A percentile compares a stretch with the other conserved stretches of the same genome.
Evolutionary conservation across 2,888 invertebrate genomes (phyloP).

Genomic region (Tenthredo livida): DNA sequence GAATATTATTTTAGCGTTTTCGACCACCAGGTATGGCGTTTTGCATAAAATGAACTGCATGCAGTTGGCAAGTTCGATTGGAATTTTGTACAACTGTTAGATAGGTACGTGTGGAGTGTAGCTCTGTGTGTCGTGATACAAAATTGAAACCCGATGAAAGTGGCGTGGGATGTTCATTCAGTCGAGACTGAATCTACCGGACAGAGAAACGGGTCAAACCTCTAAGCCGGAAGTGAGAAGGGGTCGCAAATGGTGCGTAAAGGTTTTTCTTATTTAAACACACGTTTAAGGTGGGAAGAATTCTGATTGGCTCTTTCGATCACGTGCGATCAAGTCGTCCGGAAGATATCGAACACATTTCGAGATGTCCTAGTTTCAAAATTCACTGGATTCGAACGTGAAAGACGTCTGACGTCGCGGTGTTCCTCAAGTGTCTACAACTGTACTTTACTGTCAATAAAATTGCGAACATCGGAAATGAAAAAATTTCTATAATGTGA

Average conservation of each 20-base stretch:
- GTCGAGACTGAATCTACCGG: slow-evolving; percentile 18
- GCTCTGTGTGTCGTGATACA: not conserved
- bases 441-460: not conserved
- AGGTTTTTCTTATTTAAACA: slow-evolving; percentile 44
- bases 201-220: slow-evolving; percentile 43
- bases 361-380: not conserved
- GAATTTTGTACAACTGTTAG: not conserved
- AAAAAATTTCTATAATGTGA: not conserved
- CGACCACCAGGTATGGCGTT: not conserved
- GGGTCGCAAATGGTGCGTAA: slow-evolving; percentile 48
- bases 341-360: slow-evolving; percentile 10
- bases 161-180: slow-evolving; percentile 4
- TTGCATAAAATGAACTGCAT: slow-evolving; percentile 9
- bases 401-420: not conserved
- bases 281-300: slow-evolving; percentile 36
- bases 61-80: not conserved
- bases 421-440: not conserved
- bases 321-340: slow-evolving; percentile 26
- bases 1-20: not conserved
- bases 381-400: not conserved
- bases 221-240: slow-evolving; percentile 35
- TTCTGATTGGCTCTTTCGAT: slow-evolving; percentile 36
- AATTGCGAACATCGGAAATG: not conserved
- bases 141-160: slow-evolving; percentile 22
- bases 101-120: not conserved